Evolutionary conservation across 2,888 invertebrate species (phyloP).

Genomic region (Aplocera efformata): DNA sequence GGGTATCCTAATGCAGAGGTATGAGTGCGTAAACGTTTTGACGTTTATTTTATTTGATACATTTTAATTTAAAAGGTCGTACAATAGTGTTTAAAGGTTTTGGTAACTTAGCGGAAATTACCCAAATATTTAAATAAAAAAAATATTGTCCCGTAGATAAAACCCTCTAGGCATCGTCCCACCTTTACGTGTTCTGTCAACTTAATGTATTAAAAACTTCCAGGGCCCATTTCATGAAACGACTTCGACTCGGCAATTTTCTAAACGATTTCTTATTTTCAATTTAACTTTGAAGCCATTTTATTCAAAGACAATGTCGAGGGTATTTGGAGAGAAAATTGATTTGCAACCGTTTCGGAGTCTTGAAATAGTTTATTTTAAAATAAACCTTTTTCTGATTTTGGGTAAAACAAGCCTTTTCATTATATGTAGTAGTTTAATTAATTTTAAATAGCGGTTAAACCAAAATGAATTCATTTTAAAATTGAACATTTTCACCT

Average conservation of each 20-base stretch:
- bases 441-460: no score
- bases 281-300: constrained; percentile 29
- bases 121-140: no score
- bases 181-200: constrained; percentile 28
- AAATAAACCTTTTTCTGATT: neutral
- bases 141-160: neutral
- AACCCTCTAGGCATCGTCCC: constrained; percentile 1
- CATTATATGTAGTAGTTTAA: no score
- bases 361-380: constrained; percentile 7
- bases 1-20: no score
- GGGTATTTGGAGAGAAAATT: constrained; percentile 9
- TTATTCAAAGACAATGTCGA: constrained; percentile 23
- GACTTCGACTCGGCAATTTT: constrained; percentile 27
- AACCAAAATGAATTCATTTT: no score
- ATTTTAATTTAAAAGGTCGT: no score
- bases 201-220: constrained; percentile 32
- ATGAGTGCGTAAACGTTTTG: no score
- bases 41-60: no score
- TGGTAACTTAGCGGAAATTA: no score
- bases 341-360: constrained; percentile 12
- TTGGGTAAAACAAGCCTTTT: no score
- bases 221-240: constrained; percentile 22
- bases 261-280: constrained; percentile 32
- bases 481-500: no score
- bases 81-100: no score